Percentiles rank a stretch among this genome's conserved stretches.
Evolutionary conservation across 1,140 invertebrate genomes (phyloP).

Genomic region (Heliconius eleuchia): DNA sequence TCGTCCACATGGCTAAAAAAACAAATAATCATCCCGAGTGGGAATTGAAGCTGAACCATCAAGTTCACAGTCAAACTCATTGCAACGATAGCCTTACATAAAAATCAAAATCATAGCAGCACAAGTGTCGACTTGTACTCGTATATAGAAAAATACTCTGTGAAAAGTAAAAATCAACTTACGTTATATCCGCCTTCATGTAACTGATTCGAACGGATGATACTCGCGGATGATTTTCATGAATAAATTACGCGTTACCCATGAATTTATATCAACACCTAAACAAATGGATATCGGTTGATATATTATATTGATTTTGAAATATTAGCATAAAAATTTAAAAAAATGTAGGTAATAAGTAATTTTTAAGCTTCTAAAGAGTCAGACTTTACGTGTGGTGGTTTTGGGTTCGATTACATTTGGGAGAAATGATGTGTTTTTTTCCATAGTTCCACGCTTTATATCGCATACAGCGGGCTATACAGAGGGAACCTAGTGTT

Average conservation of each 20-base stretch:
- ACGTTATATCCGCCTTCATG: not conserved
- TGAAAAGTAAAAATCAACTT: not conserved
- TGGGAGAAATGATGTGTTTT: too few relatives aligned
- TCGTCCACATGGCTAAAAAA: too few relatives aligned
- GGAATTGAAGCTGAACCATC: too few relatives aligned
- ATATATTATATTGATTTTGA: conserved; percentile 1
- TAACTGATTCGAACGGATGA: conserved; percentile 7
- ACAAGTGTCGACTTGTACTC: not conserved
- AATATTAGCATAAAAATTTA: not conserved
- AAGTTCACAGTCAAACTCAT: too few relatives aligned
- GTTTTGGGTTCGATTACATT: too few relatives aligned
- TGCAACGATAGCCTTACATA: not conserved
- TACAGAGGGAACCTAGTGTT: too few relatives aligned
- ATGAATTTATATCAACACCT: conserved; percentile 1
- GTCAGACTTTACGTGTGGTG: too few relatives aligned
- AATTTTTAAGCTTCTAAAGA: too few relatives aligned
- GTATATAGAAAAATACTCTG: not conserved
- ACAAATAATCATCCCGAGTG: too few relatives aligned
- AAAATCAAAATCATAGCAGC: not conserved
- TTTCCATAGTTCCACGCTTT: too few relatives aligned
- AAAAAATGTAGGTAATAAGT: not conserved
- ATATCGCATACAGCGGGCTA: too few relatives aligned
- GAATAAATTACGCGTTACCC: conserved; percentile 8
- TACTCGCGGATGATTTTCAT: not conserved
- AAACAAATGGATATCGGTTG: not conserved